Percentiles rank a stretch among this genome's conserved stretches.
Evolutionary conservation across 2,888 invertebrate genomes (phyloP).

Genomic region (Sipha maydis): DNA sequence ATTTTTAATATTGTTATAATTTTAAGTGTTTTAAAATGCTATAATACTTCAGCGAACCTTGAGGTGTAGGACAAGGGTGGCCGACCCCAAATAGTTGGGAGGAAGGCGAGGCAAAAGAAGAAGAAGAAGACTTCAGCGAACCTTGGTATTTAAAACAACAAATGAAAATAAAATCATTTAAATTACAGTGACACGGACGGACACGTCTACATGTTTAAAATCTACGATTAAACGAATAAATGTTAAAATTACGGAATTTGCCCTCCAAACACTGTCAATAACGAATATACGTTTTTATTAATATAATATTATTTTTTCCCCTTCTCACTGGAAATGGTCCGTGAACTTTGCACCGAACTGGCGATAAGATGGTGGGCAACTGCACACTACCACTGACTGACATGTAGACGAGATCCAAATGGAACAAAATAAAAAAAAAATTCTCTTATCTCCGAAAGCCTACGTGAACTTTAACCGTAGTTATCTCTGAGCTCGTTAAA

Average conservation of each 20-base stretch:
- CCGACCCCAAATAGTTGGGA: too few relatives aligned
- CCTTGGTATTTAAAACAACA: too few relatives aligned
- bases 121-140: too few relatives aligned
- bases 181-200: background rate
- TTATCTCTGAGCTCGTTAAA: slow-evolving; percentile 58
- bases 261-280: slow-evolving; percentile 43
- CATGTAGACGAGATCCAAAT: slow-evolving; percentile 5
- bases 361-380: background rate
- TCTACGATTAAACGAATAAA: too few relatives aligned
- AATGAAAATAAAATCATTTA: background rate
- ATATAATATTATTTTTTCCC: background rate
- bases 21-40: too few relatives aligned
- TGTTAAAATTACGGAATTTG: background rate
- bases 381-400: background rate
- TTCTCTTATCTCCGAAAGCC: slow-evolving; percentile 33
- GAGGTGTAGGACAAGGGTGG: too few relatives aligned
- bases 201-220: too few relatives aligned
- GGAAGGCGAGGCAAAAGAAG: too few relatives aligned
- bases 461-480: slow-evolving; percentile 51
- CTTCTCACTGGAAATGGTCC: slow-evolving; percentile 3
- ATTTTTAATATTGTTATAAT: too few relatives aligned
- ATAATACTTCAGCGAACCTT: too few relatives aligned
- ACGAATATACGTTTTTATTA: slow-evolving; percentile 27
- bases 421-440: slow-evolving; percentile 21
- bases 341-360: slow-evolving; percentile 37